Evolutionary conservation across 1,140 invertebrate genomes (phyloP), one percentile per base, ranked within the genome.

Genomic region (Drosophila lini): DNA sequence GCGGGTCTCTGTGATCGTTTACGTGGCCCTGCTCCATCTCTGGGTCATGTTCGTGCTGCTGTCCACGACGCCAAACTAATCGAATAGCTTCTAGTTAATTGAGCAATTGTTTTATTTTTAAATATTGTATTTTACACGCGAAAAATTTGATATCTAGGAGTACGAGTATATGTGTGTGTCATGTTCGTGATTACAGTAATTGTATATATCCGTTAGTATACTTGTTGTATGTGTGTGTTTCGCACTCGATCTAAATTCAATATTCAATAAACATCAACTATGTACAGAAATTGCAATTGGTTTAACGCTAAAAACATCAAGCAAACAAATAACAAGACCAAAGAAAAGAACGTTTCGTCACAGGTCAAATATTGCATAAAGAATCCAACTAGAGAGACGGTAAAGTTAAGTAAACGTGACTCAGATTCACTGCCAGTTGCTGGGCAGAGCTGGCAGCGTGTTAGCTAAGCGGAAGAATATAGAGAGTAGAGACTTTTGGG

Each of bases 1-100:
- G 40, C 94, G 97, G 74, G 95, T 97, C 56, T 94, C 97, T 92
- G 94, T 97, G 11, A 94, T 97, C 58, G 93, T 95, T 67, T 97
- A 97, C 53, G 88, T 92, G 13, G 90, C 78, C 0, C 56, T 92
- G 13, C 60, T 92, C 8, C 91, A 92, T 61, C 48, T 92, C 3
- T 92, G 91, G 91, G 91, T 92, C 32, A 82, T 92, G 82, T 91
- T 92, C 53, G 91, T 92, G 50, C 64, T 92, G 32, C 74, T 92
- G 5, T 90, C 90, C 1, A 90, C 90, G 11, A 91, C 91, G 31
- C 91, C 91, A 40, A 91, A 92, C 52, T 91, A 53, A 71, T 75
- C 34, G n/a, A 47, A 74, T 38, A 38, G 5, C 34, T 55, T 25
- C 8, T 44, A 40, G 63, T 22, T 63, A 48, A 38, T 77, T 80